Conservation (phyloP, 2,797 vertebrate species). For the Aphelocoma californica region DNA sequence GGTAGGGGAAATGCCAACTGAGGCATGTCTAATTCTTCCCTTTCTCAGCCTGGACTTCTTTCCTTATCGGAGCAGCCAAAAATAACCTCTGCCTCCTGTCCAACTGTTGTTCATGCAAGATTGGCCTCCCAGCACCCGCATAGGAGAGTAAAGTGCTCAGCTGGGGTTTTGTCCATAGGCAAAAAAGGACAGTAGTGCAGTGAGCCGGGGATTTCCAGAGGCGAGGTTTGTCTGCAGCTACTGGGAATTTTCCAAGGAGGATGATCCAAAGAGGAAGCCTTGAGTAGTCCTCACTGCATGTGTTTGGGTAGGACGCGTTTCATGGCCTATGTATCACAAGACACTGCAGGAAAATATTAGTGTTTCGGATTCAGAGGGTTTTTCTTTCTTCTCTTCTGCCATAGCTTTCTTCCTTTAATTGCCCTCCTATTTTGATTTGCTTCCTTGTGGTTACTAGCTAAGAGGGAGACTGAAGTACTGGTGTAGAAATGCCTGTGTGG, state of each 20-base stretch:
- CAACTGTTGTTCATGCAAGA: not conserved
- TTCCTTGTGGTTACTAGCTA: not conserved
- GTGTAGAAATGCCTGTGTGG: not conserved
- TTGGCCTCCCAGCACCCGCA: not conserved
- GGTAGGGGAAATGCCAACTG: not conserved
- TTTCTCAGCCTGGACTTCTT: not conserved
- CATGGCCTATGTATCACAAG: not conserved
- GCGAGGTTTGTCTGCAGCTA: not conserved
- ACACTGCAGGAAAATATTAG: not conserved
- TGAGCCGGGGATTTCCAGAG: not conserved
- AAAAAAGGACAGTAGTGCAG: not conserved
- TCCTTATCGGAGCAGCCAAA: not conserved
- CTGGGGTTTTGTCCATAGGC: not conserved
- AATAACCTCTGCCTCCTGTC: not conserved
- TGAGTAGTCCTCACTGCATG: not conserved
- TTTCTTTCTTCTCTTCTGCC: not conserved
- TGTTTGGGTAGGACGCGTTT: not conserved
- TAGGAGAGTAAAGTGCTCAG: not conserved
- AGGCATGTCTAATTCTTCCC: not conserved
- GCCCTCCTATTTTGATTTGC: not conserved
- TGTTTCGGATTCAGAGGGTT: not conserved
- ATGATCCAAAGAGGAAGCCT: not conserved
- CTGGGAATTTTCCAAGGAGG: not conserved
- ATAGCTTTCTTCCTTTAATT: not conserved
- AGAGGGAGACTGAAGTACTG: not conserved